Base-by-base conservation (phyloP, 2,797 vertebrate genomes). In the Odontamblyopus rebecca region DNA sequence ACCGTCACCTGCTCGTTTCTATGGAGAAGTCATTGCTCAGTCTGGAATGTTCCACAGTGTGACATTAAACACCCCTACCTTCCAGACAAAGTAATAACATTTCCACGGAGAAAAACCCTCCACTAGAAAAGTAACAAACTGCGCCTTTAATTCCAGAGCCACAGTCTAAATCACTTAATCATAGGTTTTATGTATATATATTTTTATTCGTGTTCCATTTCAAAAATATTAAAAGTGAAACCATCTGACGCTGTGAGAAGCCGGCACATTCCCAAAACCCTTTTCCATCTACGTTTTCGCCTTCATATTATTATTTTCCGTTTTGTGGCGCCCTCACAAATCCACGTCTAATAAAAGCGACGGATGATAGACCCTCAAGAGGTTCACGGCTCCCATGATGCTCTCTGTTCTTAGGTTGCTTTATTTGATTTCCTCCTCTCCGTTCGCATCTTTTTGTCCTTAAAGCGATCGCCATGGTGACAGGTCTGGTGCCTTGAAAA, bases 391-490 rank as follows among this genome's bases (percentile, higher is more conserved):
- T 12, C 16, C 59, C 44, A 15, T 1, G 0, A 64, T 57, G 29
- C 38, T 30, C 48, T 53, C 32, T 77, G 69, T 48, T 70, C 51
- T 61, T 41, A 26, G 7, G 50, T 59, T 48, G 50, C 27, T 77
- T 77, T 69, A 74, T 86, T 83, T 77, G 61, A 81, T 71, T 79
- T 70, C 62, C 68, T n/a, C 67, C 66, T 18, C 13, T 60, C 27
- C 2, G 2, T 53, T 74, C 57, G 27, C 23, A 61, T 76, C n/a
- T 44, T 29, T 32, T 50, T 38, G 51, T 35, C 51, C 48, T 16
- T 27, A 73, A 50, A 72, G 65, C 18, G 16, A 72, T 83, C 76
- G 81, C 85, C 86, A 88, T 81, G 84, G 86, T 67, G 85, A 88
- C 81, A 1, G 35, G 53, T 41, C 41, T 13, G 23, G 71, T 68